These are phyloP conservation scores for Digitonthophagus gazella DNA, from an alignment of 2,888 invertebrate genomes.

Conservation along the genomic window DNA sequence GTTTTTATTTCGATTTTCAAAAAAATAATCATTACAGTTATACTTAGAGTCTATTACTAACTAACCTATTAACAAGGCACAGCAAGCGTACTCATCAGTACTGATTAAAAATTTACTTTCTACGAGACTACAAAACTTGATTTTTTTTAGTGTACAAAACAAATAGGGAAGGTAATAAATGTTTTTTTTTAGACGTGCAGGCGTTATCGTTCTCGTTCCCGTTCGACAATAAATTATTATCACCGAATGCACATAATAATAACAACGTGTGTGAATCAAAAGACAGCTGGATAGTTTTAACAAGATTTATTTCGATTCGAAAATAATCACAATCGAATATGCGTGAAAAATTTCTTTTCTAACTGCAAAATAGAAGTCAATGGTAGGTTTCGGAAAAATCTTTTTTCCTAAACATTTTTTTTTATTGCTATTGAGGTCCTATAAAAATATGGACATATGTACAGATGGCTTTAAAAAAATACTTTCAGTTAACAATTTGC, in stretches of 20 bases:
- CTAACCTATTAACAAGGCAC: slow-evolving; percentile 49
- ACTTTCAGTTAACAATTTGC: slow-evolving; percentile 22
- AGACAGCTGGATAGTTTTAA: background rate
- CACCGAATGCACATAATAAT: slow-evolving; percentile 15
- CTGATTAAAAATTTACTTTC: slow-evolving; percentile 41
- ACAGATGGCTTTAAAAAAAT: slow-evolving; percentile 27
- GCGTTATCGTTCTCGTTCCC: slow-evolving; percentile 8
- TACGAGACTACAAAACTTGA: slow-evolving; percentile 4
- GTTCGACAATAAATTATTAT: slow-evolving; percentile 10
- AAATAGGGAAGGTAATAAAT: background rate
- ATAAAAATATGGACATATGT: slow-evolving; percentile 28
- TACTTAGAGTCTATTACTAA: slow-evolving; percentile 42
- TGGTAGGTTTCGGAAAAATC: background rate
- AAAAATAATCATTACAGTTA: slow-evolving; percentile 50
- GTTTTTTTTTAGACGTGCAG: background rate
- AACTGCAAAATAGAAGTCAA: background rate
- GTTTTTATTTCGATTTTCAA: slow-evolving; percentile 45
- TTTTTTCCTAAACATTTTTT: background rate
- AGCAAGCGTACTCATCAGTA: slow-evolving; percentile 52
- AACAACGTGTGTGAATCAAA: background rate
- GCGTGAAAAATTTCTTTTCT: background rate
- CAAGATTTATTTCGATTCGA: background rate
- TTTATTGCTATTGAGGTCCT: slow-evolving; percentile 26
- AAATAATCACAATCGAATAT: background rate
- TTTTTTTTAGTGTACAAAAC: slow-evolving; percentile 10